Percentiles rank a stretch among this genome's conserved stretches.
Evolutionary conservation across 2,797 vertebrate species (phyloP).

Genomic region (Natrix natrix): DNA sequence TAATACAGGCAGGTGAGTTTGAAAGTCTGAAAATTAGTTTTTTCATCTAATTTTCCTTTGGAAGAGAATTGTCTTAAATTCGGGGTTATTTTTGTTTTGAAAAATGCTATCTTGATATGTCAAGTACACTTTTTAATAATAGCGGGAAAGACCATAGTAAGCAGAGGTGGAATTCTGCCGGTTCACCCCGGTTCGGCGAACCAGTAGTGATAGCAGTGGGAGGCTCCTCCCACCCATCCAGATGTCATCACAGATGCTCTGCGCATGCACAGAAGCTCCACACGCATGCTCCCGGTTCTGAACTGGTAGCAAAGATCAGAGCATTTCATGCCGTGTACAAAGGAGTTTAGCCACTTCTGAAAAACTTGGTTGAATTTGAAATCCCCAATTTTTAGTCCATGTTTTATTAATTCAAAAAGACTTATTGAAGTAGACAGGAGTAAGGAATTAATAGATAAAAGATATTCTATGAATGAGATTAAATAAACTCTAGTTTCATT

Average conservation of each 20-base stretch:
- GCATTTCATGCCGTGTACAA: not conserved
- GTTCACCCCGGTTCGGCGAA: no score
- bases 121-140: not conserved
- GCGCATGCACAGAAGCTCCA: no score
- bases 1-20: not conserved
- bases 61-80: not conserved
- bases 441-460: not conserved
- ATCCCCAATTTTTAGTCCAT: not conserved
- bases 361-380: not conserved
- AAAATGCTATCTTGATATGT: not conserved
- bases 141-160: not conserved
- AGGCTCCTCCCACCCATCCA: no score
- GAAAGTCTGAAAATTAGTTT: not conserved
- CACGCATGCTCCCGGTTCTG: no score
- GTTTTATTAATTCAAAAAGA: not conserved
- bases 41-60: not conserved
- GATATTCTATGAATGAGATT: not conserved
- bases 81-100: not conserved
- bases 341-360: not conserved
- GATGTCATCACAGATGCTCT: no score
- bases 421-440: not conserved
- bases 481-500: not conserved
- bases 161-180: no score
- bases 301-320: no score
- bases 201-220: no score